A percentile compares a stretch with the other conserved stretches of the same genome.
phyloP scores from a whole-genome alignment of 2,888 invertebrate genomes.

The Podotricha telesiphe region DNA sequence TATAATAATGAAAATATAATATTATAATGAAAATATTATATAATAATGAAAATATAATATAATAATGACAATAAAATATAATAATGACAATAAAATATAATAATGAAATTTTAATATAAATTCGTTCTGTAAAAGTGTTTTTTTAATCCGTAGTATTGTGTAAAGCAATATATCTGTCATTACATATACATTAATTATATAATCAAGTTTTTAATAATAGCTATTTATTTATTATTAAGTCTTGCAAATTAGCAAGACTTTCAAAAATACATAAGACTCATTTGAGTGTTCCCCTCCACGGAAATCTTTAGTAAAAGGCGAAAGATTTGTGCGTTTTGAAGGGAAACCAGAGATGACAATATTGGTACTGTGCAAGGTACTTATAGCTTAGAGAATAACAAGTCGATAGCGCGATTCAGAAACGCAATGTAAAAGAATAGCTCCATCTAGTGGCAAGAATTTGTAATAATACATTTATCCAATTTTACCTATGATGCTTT shows the following conservation, averaged over 20 bases:
- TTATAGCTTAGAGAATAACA: background rate
- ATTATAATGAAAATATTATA: no score
- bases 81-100: no score
- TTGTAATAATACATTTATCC: background rate
- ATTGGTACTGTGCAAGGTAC: background rate
- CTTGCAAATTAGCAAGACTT: background rate
- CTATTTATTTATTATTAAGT: background rate
- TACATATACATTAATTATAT: no score
- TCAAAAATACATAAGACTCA: conserved; percentile 22
- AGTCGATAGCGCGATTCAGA: background rate
- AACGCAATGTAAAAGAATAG: background rate
- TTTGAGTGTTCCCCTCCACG: conserved; percentile 86
- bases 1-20: no score
- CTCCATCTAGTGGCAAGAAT: background rate
- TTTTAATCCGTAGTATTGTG: no score
- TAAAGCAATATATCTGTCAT: no score
- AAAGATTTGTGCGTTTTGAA: conserved; percentile 86
- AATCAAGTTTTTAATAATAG: no score
- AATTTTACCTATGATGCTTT: no score
- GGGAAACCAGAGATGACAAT: background rate
- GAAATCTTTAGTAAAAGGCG: conserved; percentile 92
- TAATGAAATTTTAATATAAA: no score
- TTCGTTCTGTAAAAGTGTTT: no score
- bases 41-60: no score
- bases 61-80: no score